Conservation (phyloP, 2,888 invertebrate genomes). For the Mythimna ferrago region DNA sequence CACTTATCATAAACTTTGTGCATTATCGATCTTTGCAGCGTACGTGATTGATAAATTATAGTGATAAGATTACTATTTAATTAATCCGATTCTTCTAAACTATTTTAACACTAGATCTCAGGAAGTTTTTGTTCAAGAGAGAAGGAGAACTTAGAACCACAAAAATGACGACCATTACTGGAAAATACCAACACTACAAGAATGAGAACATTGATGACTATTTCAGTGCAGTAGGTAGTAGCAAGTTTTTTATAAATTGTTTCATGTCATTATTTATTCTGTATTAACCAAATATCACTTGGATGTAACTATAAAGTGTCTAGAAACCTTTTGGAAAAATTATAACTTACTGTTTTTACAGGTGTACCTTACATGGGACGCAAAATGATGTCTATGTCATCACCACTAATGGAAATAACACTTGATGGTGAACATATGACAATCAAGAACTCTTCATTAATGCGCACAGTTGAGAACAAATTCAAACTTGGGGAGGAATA, state of each 20-base stretch:
- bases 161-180: slow-evolving; percentile 90
- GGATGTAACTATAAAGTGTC: neutral
- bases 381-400: slow-evolving; percentile 92
- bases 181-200: slow-evolving; percentile 92
- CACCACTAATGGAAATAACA: slow-evolving; percentile 91
- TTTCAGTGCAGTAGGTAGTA: slow-evolving; percentile 91
- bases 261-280: neutral
- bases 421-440: slow-evolving; percentile 90
- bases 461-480: slow-evolving; percentile 88
- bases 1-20: slow-evolving; percentile 16
- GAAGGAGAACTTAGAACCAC: slow-evolving; percentile 2
- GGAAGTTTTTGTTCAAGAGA: neutral
- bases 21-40: slow-evolving; percentile 44
- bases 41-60: slow-evolving; percentile 68
- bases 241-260: neutral
- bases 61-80: slow-evolving; percentile 57
- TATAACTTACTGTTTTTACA: slow-evolving; percentile 64
- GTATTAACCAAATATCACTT: neutral
- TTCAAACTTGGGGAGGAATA: slow-evolving; percentile 92
- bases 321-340: no score
- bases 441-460: slow-evolving; percentile 89
- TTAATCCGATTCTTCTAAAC: slow-evolving; percentile 22
- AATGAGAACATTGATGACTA: slow-evolving; percentile 93
- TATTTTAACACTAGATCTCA: slow-evolving; percentile 25
- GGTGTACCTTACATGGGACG: slow-evolving; percentile 92